phyloP scores from a whole-genome alignment of 2,888 invertebrate species.

The Diarsia mendica region DNA sequence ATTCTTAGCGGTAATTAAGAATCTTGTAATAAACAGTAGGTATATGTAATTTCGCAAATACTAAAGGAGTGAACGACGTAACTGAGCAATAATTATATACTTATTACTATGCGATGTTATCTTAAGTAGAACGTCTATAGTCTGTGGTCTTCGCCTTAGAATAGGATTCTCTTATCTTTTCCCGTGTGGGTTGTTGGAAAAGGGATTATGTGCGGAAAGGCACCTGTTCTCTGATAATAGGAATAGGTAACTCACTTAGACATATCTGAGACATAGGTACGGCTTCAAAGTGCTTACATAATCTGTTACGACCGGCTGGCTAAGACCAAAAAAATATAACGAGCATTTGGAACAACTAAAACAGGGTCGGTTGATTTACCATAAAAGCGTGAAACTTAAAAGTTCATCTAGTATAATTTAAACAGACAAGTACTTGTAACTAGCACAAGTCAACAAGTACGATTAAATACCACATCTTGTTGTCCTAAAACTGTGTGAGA shows the following conservation, averaged over 20 bases:
- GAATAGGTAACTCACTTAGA: slow-evolving; percentile 50
- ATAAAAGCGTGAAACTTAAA: slow-evolving; percentile 42
- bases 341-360: slow-evolving; percentile 31
- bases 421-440: slow-evolving; percentile 42
- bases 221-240: slow-evolving; percentile 52
- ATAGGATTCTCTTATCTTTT: slow-evolving; percentile 44
- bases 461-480: slow-evolving; percentile 46
- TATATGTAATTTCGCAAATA: slow-evolving; percentile 38
- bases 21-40: slow-evolving; percentile 35
- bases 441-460: slow-evolving; percentile 58
- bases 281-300: slow-evolving; percentile 38
- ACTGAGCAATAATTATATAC: slow-evolving; percentile 45
- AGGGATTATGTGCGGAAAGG: slow-evolving; percentile 41
- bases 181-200: slow-evolving; percentile 48
- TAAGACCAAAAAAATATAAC: slow-evolving; percentile 33
- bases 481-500: slow-evolving; percentile 50
- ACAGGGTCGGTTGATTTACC: slow-evolving; percentile 41
- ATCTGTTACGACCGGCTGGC: slow-evolving; percentile 5
- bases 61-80: slow-evolving; percentile 19
- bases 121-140: slow-evolving; percentile 33
- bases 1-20: slow-evolving; percentile 40
- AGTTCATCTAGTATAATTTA: slow-evolving; percentile 58
- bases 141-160: slow-evolving; percentile 15
- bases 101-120: slow-evolving; percentile 28
- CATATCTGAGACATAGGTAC: slow-evolving; percentile 42